Conservation (phyloP, 2,888 invertebrate species). For the Platypus cylindrus region DNA sequence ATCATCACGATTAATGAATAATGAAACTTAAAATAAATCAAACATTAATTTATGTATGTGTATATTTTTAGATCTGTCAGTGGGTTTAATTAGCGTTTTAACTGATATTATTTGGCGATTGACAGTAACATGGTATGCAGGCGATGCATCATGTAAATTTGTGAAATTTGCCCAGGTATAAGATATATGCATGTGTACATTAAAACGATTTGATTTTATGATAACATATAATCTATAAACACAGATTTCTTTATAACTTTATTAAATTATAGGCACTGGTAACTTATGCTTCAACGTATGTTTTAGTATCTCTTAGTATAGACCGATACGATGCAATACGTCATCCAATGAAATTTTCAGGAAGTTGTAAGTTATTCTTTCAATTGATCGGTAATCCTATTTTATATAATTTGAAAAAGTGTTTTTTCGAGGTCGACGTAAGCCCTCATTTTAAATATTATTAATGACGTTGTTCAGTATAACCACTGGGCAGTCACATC, state of each 20-base stretch:
- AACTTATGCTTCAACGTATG: conserved; percentile 86
- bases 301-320: conserved; percentile 81
- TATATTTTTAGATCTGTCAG: conserved; percentile 64
- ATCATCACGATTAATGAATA: no score
- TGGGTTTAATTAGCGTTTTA: conserved; percentile 76
- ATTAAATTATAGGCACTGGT: conserved; percentile 56
- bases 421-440: no score
- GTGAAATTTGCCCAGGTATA: conserved; percentile 68
- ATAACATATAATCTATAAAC: neutral
- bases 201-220: neutral
- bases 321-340: conserved; percentile 90
- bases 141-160: conserved; percentile 77
- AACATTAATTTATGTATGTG: no score
- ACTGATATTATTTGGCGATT: conserved; percentile 84
- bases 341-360: conserved; percentile 89
- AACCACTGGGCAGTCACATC: no score
- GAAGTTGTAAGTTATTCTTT: conserved; percentile 92
- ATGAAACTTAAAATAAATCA: no score
- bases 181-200: neutral
- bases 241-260: neutral
- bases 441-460: no score
- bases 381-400: no score
- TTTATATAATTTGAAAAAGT: no score
- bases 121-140: conserved; percentile 81
- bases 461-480: no score